Percentiles rank a stretch among this genome's conserved stretches.
These are phyloP conservation scores for Folsomia manolachei DNA, from an alignment of 2,888 invertebrate species.

Conservation along the genomic window DNA sequence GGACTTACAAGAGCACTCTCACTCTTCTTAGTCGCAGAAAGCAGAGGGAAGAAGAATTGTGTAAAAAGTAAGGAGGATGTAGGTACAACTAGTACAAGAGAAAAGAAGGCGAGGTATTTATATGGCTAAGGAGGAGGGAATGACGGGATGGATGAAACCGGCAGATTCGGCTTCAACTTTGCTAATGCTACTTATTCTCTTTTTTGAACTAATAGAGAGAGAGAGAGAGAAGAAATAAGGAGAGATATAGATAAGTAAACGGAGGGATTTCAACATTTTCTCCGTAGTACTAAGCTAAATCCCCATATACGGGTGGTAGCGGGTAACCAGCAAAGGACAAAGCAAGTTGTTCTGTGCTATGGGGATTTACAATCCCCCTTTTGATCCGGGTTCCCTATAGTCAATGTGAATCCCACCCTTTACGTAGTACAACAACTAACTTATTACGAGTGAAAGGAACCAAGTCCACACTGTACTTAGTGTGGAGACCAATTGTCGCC, in stretches of 20 bases:
- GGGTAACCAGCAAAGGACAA: too few relatives aligned
- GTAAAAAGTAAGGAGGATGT: background rate
- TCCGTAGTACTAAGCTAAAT: slow-evolving; percentile 15
- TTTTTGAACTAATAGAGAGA: slow-evolving; percentile 14
- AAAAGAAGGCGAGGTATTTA: too few relatives aligned
- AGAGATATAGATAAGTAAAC: slow-evolving; percentile 22
- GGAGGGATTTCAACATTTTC: slow-evolving; percentile 7
- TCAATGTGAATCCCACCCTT: too few relatives aligned
- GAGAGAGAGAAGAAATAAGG: background rate
- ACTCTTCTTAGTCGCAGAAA: background rate
- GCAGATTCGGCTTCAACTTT: slow-evolving; percentile 20
- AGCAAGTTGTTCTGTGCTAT: slow-evolving; percentile 38
- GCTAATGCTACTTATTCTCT: slow-evolving; percentile 22
- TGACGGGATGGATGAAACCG: slow-evolving; percentile 15
- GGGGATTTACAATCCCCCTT: slow-evolving; percentile 43
- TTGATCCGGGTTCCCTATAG: slow-evolving; percentile 43
- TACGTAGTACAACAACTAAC: too few relatives aligned
- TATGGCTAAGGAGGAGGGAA: background rate
- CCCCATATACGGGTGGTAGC: slow-evolving; percentile 13
- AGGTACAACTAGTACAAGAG: too few relatives aligned
- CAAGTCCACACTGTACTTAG: background rate
- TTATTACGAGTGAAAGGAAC: too few relatives aligned
- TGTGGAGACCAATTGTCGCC: background rate
- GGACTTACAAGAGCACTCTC: slow-evolving; percentile 8
- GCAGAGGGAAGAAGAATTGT: background rate